Evolutionary conservation across 2,113 vertebrate genomes (phyloP).

Genomic region (Corythaixoides concolor): DNA sequence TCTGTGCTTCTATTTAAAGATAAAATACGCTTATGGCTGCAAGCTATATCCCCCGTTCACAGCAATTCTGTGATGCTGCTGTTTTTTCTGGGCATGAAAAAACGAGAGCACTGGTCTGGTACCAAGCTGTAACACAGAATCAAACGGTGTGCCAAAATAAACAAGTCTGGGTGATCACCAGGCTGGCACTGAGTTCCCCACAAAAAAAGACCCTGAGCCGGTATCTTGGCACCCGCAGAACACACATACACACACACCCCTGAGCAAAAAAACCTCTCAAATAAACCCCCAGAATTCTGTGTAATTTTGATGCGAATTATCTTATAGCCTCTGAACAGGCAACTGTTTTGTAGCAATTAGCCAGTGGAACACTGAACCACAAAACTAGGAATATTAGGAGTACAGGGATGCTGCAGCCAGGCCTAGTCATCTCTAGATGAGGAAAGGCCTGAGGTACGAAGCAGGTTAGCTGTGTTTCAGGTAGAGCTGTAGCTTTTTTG

Average conservation of each 20-base stretch:
- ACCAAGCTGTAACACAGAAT: background rate
- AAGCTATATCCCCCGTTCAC: background rate
- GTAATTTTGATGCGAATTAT: background rate
- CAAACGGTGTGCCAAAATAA: background rate
- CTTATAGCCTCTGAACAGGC: background rate
- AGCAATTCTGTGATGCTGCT: background rate
- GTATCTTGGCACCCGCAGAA: background rate
- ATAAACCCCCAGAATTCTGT: rapidly evolving
- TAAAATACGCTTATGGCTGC: background rate
- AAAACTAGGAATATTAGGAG: rapidly evolving
- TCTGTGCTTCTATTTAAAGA: background rate
- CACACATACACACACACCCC: background rate
- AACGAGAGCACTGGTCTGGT: background rate
- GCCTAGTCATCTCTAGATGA: background rate
- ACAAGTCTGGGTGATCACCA: background rate
- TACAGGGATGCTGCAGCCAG: background rate
- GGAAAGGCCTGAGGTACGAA: background rate
- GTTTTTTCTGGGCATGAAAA: background rate
- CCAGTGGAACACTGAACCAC: background rate
- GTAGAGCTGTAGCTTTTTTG: background rate
- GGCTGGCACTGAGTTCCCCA: background rate
- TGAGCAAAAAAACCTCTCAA: background rate
- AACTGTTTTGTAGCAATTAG: background rate
- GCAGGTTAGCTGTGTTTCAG: background rate
- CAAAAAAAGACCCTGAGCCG: background rate